Evolutionary conservation across 2,797 vertebrate species (phyloP), one percentile per base, ranked within the genome.

Genomic region (Hozukius guyotensis): DNA sequence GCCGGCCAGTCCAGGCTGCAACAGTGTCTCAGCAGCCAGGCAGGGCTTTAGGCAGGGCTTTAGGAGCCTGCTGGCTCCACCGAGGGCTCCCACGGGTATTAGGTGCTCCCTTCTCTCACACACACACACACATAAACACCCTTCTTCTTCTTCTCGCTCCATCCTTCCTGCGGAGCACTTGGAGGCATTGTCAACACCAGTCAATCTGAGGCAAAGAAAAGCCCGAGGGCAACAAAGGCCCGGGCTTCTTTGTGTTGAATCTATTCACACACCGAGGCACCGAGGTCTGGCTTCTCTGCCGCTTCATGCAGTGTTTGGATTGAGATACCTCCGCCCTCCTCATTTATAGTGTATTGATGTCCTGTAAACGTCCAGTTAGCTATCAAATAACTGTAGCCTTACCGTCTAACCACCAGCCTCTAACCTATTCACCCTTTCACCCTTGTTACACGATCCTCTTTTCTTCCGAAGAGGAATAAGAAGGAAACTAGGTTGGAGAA

Each of bases 21-120:
- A 77, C 82, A 62, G 81, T 86, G 82, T 85, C 71, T 86, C 78
- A 72, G 78, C 49, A 72, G 85, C 79, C 77, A 84, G 73, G 64
- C 83, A 34, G 36, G 20, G 77, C 67, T 81, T 84, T 73, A 46
- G 66, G 66, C 61, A 36, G 71, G 59, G 69, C 56, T 83, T 85
- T 65, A 78, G 88, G 73, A 84, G 74, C 59, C 75, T n/a, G 20
- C 76, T 85, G 89, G 87, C 91, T 88, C 78, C 49, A 13, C 73
- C 22, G 25, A 64, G 80, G 59, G 89, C 82, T 94, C 93, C 93
- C 94, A 94, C 90, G 91, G 89, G 89, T 93, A 93, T 95, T 94
- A 91, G 89, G 83, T 90, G 78, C 86, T 88, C 63, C 49, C 73
- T 65, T 38, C 25, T 68, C 56, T 27, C 32, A 18, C 56, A 66